These are phyloP conservation scores for Aproaerema taeniolella DNA, from an alignment of 2,888 invertebrate species.

Conservation along the genomic window DNA sequence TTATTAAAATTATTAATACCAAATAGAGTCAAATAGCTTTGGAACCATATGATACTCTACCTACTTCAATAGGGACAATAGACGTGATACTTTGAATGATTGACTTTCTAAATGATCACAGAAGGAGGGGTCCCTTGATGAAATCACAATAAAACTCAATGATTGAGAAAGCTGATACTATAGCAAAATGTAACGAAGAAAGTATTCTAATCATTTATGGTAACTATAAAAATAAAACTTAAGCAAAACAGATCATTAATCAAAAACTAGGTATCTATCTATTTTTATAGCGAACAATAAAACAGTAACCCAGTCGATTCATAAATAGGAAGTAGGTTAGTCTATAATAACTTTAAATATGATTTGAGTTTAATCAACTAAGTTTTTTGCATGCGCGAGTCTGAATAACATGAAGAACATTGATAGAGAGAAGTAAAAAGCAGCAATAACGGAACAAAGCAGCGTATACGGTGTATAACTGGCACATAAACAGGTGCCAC, in stretches of 20 bases:
- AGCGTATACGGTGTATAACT: slow-evolving; percentile 35
- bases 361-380: slow-evolving; percentile 14
- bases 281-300: slow-evolving; percentile 9
- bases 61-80: too few relatives aligned
- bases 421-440: slow-evolving; percentile 39
- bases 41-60: too few relatives aligned
- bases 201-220: too few relatives aligned
- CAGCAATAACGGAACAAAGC: slow-evolving; percentile 50
- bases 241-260: neutral
- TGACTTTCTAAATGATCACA: too few relatives aligned
- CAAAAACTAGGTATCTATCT: neutral
- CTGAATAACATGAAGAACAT: slow-evolving; percentile 16
- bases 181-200: too few relatives aligned
- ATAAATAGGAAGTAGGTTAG: slow-evolving; percentile 11
- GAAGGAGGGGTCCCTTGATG: too few relatives aligned
- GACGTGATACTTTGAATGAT: too few relatives aligned
- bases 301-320: neutral
- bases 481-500: slow-evolving; percentile 48
- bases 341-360: slow-evolving; percentile 12
- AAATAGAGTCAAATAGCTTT: too few relatives aligned
- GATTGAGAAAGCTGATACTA: too few relatives aligned
- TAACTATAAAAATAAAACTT: too few relatives aligned
- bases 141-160: too few relatives aligned
- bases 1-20: too few relatives aligned
- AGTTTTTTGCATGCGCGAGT: slow-evolving; percentile 15